Evolutionary conservation across 1,140 invertebrate species (phyloP).

Genomic region (Pollicipes pollicipes): DNA sequence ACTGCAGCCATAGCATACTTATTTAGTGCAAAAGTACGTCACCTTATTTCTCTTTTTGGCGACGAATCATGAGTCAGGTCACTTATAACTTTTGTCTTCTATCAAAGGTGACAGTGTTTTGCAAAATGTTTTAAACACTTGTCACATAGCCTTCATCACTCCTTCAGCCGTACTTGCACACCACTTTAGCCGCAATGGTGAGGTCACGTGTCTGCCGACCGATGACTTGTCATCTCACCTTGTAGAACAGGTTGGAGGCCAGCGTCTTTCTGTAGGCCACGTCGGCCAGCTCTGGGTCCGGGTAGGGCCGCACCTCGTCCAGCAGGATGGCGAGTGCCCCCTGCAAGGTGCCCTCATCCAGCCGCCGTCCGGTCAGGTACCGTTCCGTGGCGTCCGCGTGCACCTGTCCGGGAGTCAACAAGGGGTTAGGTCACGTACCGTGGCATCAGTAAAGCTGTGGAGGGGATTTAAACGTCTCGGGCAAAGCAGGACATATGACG

Average conservation of each 20-base stretch:
- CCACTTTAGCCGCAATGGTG: too few relatives aligned
- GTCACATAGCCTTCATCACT: too few relatives aligned
- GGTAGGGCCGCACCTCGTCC: slow-evolving; percentile 15
- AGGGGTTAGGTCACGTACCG: too few relatives aligned
- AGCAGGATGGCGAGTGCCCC: slow-evolving; percentile 15
- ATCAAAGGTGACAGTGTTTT: background rate
- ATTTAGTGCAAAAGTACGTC: too few relatives aligned
- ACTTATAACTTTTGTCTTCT: background rate
- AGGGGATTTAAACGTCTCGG: too few relatives aligned
- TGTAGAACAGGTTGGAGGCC: slow-evolving; percentile 18
- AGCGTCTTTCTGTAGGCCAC: slow-evolving; percentile 18
- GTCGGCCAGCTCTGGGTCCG: slow-evolving; percentile 14
- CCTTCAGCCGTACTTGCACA: too few relatives aligned
- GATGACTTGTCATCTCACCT: slow-evolving; percentile 9
- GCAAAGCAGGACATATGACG: too few relatives aligned
- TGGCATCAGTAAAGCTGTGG: too few relatives aligned
- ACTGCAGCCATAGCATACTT: too few relatives aligned
- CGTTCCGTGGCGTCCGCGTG: slow-evolving; percentile 20
- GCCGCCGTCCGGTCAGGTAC: slow-evolving; percentile 16
- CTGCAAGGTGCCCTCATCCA: slow-evolving; percentile 15
- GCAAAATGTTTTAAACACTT: background rate
- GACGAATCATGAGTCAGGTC: too few relatives aligned
- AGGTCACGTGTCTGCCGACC: background rate
- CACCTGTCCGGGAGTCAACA: slow-evolving; percentile 12
- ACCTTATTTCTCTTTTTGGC: too few relatives aligned